These are phyloP conservation scores for Helicolenus hilgendorfi DNA, from an alignment of 2,797 vertebrate genomes.

Conservation along the genomic window DNA sequence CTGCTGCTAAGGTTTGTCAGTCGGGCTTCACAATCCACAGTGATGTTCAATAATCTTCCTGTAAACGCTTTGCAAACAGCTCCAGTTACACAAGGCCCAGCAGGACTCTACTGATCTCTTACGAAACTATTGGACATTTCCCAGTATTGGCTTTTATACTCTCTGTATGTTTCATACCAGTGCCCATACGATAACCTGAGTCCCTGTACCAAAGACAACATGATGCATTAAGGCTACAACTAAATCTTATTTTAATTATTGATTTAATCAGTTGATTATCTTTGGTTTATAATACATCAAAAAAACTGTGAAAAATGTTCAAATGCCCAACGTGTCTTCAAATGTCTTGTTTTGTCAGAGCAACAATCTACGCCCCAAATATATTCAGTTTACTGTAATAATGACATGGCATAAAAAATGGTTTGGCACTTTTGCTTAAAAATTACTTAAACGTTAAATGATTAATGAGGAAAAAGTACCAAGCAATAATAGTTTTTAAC, in stretches of 20 bases:
- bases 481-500: no score
- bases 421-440: neutral
- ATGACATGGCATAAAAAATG: neutral
- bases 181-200: neutral
- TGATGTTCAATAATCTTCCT: slow-evolving; percentile 74
- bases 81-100: slow-evolving; percentile 59
- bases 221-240: neutral
- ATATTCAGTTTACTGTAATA: neutral
- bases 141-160: neutral
- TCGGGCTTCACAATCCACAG: neutral
- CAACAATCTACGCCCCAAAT: neutral
- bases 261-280: neutral
- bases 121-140: slow-evolving; percentile 11
- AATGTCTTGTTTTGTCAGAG: neutral
- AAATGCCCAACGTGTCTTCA: neutral
- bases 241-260: neutral
- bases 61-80: slow-evolving; percentile 68
- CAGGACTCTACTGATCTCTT: slow-evolving; percentile 5
- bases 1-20: slow-evolving; percentile 32
- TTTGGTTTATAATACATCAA: neutral
- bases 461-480: no score
- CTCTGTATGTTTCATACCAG: neutral
- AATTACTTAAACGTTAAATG: neutral
- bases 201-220: neutral
- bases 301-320: neutral